phyloP scores from a whole-genome alignment of 2,113 vertebrate genomes.

The Macrotus californicus region DNA sequence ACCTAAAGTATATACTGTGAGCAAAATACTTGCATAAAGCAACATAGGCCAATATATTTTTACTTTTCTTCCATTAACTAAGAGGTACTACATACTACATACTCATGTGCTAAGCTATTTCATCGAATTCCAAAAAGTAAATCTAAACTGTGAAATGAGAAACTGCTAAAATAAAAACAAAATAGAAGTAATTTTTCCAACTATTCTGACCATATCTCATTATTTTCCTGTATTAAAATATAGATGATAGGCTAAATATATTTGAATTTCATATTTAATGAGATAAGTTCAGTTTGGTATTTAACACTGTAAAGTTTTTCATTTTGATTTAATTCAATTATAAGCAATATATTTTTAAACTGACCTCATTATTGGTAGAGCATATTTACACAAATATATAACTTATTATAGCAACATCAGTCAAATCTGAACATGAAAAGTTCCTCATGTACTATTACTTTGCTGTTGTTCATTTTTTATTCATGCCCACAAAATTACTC shows the following conservation, averaged over 20 bases:
- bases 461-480: not conserved
- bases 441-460: constrained; percentile 25
- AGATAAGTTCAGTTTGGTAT: constrained; percentile 46
- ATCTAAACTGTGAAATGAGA: constrained; percentile 23
- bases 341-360: constrained; percentile 38
- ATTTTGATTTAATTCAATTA: constrained; percentile 40
- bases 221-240: constrained; percentile 61
- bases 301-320: constrained; percentile 46
- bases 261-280: constrained; percentile 52
- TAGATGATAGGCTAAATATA: constrained; percentile 38
- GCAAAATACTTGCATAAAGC: constrained; percentile 43
- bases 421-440: constrained; percentile 16
- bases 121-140: constrained; percentile 34
- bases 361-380: constrained; percentile 49
- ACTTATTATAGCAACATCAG: not conserved
- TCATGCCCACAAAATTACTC: not conserved
- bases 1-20: constrained; percentile 40
- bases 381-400: not conserved
- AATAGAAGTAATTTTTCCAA: not conserved
- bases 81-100: not conserved
- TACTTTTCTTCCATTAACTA: not conserved
- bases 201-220: constrained; percentile 28
- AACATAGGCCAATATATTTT: accelerated
- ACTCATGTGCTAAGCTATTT: not conserved
- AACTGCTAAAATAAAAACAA: constrained; percentile 8